Evolutionary conservation across 1,140 invertebrate species (phyloP), one percentile per base, ranked within the genome.

Genomic region (Dinothrombium tinctorium): DNA sequence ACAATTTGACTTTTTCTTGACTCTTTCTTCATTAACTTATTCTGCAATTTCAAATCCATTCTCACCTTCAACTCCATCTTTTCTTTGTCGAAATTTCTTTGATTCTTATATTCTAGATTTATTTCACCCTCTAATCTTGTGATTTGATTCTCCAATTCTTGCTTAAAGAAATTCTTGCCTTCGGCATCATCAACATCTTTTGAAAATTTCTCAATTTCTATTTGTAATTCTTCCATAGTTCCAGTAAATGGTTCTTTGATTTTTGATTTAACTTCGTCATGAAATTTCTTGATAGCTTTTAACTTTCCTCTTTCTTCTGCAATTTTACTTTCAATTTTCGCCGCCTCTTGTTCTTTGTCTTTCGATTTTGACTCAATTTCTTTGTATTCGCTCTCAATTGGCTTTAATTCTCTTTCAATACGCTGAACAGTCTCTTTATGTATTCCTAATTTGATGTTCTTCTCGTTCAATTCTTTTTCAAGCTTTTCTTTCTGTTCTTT

Each of bases 261-360:
- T 22, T 41, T 31, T 2, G 22, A 4, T 4, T 37, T 11, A 15
- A 40, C 12, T 20, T 40, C 6, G 3, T 14, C 22, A 14, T 31
- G 15, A 23, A 8, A 5, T 5, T 20, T 28, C 2, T 32, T 40
- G 2, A 23, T 9, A 11, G 15, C 37, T 21, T 44, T 12, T 7
- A 8, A 17, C 21, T 45, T 37, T 51, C 50, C 23, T 61, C 50
- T 14, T 67, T 61, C 31, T 61, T 52, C 7, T 56, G 45, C 23
- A 79, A 69, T 50, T 71, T 64, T 33, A 65, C 56, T 17, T 63
- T 54, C 11, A 68, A 59, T 42, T 63, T 57, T n/a, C 56, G 52
- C 24, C 70, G 60, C 51, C 69, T 67, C 2, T 58, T 35, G 8
- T 33, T 40, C 24, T 6, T 53, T 58, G 26, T 63, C 56, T n/a